A percentile compares a stretch with the other conserved stretches of the same genome.
phyloP scores from a whole-genome alignment of 2,888 invertebrate species.

The Phaonia tiefii region DNA sequence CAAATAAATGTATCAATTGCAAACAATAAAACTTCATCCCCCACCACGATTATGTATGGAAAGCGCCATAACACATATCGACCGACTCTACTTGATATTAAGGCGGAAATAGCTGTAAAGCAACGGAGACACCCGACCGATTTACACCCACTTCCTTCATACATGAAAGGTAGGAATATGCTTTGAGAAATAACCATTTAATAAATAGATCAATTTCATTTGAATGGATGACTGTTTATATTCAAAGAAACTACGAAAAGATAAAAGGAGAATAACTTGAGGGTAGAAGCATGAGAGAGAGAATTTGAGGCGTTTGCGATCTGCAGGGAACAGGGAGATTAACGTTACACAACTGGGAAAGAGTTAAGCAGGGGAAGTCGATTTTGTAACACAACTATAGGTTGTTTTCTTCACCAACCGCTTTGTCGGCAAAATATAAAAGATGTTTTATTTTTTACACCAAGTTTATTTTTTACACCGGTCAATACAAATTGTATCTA shows the following conservation, averaged over 20 bases:
- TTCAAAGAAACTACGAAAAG: neutral
- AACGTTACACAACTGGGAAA: neutral
- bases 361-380: too few relatives aligned
- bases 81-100: conserved; percentile 19
- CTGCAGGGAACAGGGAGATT: neutral
- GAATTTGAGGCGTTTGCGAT: too few relatives aligned
- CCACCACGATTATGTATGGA: too few relatives aligned
- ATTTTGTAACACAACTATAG: too few relatives aligned
- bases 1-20: conserved; percentile 5
- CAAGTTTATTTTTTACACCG: neutral
- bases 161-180: neutral
- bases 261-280: neutral
- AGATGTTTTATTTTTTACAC: too few relatives aligned
- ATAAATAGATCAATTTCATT: conserved; percentile 4
- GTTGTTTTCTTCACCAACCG: neutral
- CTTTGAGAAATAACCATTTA: conserved; percentile 6
- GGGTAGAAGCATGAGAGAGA: too few relatives aligned
- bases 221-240: neutral
- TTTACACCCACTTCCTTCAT: conserved; percentile 48
- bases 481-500: conserved; percentile 17
- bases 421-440: conserved; percentile 18
- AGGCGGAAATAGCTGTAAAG: conserved; percentile 55
- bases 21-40: too few relatives aligned
- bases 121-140: neutral
- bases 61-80: conserved; percentile 15